These are phyloP conservation scores for Drosophila lini DNA, from an alignment of 1,140 invertebrate species.

Conservation along the genomic window DNA sequence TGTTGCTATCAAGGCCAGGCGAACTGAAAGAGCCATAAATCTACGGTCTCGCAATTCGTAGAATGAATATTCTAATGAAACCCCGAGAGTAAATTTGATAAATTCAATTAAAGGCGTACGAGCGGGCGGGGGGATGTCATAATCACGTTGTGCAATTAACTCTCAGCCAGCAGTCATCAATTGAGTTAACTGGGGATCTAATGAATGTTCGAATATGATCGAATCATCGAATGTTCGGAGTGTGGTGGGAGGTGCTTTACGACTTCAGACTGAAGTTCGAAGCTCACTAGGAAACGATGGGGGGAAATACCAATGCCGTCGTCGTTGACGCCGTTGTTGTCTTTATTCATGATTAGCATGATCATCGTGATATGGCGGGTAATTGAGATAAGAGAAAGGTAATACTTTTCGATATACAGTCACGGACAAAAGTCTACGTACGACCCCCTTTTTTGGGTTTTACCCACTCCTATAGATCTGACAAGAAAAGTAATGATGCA, in stretches of 20 bases:
- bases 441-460: too few relatives aligned
- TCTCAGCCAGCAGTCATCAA: constrained; percentile 31
- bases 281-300: constrained; percentile 13
- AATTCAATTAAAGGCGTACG: constrained; percentile 35
- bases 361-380: constrained; percentile 12
- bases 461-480: too few relatives aligned
- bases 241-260: constrained; percentile 18
- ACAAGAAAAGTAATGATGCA: too few relatives aligned
- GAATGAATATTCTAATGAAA: constrained; percentile 30
- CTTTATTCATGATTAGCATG: constrained; percentile 30
- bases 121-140: constrained; percentile 14
- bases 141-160: constrained; percentile 59
- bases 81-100: constrained; percentile 39
- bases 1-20: constrained; percentile 28
- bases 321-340: background rate
- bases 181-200: constrained; percentile 33
- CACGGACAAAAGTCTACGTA: too few relatives aligned
- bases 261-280: constrained; percentile 31
- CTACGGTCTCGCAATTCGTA: constrained; percentile 13
- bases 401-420: constrained; percentile 1
- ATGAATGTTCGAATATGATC: constrained; percentile 49
- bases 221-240: constrained; percentile 4
- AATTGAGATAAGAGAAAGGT: constrained; percentile 31
- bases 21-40: constrained; percentile 44
- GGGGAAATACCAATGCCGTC: constrained; percentile 40